phyloP scores from a whole-genome alignment of 2,797 vertebrate species.

The Peromyscus eremicus region DNA sequence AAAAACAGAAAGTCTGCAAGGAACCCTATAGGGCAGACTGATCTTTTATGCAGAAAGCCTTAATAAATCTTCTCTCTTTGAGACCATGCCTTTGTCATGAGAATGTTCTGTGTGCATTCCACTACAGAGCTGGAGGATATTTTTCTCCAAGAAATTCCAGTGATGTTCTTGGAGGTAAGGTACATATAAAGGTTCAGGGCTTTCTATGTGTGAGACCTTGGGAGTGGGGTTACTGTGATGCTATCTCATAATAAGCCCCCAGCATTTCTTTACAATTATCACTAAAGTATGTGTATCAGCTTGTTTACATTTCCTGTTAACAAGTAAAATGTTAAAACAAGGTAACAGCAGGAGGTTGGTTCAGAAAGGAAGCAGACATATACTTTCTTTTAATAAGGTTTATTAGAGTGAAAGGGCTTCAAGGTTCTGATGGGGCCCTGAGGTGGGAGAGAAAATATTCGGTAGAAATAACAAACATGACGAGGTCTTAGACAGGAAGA shows the following conservation, averaged over 20 bases:
- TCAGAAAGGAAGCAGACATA: background rate
- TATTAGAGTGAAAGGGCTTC: background rate
- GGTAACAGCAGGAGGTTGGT: background rate
- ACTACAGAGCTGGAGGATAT: background rate
- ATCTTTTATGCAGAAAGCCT: background rate
- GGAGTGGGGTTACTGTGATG: background rate
- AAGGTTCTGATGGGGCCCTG: background rate
- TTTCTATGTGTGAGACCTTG: background rate
- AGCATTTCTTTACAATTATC: background rate
- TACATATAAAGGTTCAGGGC: fast-evolving
- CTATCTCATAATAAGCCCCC: background rate
- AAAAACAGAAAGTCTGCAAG: background rate
- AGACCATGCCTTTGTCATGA: background rate
- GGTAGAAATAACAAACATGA: background rate
- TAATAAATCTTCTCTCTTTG: background rate
- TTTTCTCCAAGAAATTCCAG: background rate
- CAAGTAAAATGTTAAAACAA: background rate
- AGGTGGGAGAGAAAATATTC: background rate
- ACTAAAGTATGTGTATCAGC: background rate
- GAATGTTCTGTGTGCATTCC: background rate
- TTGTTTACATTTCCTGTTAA: background rate
- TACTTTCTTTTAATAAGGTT: background rate
- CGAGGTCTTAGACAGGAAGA: background rate
- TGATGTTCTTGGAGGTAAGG: background rate
- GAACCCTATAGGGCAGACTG: too few species aligned